phyloP scores from a whole-genome alignment of 2,113 vertebrate genomes.

The Perccottus glenii region DNA sequence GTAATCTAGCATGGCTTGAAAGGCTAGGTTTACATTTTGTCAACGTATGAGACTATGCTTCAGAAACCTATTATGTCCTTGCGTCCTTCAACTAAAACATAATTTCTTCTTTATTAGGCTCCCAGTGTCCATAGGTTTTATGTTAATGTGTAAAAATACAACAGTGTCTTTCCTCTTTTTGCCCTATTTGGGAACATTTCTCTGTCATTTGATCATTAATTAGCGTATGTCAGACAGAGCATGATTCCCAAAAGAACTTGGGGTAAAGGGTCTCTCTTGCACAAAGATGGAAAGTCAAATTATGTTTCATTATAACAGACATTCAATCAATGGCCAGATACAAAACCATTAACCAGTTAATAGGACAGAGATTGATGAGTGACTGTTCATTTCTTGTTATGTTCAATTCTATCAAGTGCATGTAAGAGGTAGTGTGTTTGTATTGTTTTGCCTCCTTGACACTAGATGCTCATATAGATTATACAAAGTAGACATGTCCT shows the following conservation, averaged over 20 bases:
- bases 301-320: conserved; percentile 55
- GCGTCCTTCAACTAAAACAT: no score
- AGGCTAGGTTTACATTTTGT: conserved; percentile 51
- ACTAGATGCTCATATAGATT: conserved; percentile 48
- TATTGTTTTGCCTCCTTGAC: conserved; percentile 27
- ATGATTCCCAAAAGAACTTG: conserved; percentile 27
- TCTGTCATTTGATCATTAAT: no score
- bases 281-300: conserved; percentile 44
- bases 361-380: conserved; percentile 44
- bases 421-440: neutral
- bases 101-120: no score
- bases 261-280: conserved; percentile 27
- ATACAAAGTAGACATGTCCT: conserved; percentile 49
- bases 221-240: conserved; percentile 3
- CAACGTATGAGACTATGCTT: conserved; percentile 43
- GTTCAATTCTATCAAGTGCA: neutral
- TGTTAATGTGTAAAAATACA: no score
- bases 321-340: conserved; percentile 45
- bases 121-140: neutral
- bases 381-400: neutral
- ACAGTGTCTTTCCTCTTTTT: no score
- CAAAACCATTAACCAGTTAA: conserved; percentile 58
- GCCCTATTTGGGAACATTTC: no score
- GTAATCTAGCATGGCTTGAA: conserved; percentile 53
- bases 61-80: conserved; percentile 35